These are phyloP conservation scores for Sphenodon punctatus DNA, from an alignment of 2,797 vertebrate genomes.

Conservation along the genomic window DNA sequence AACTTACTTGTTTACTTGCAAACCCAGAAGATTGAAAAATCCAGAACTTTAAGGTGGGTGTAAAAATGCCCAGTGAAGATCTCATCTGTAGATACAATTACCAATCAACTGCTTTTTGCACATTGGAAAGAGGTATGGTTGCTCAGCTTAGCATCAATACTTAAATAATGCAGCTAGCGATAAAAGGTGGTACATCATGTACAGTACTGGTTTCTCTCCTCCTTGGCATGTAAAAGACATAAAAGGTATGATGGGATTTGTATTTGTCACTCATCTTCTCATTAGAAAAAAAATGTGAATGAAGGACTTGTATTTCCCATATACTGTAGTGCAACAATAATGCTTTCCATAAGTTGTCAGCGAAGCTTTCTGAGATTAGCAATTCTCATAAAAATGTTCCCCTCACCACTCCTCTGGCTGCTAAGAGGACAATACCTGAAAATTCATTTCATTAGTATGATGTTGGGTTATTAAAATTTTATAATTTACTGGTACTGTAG, in stretches of 20 bases:
- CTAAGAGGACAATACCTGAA: not conserved
- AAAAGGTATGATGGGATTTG: not conserved
- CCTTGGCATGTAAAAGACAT: not conserved
- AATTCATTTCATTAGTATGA: not conserved
- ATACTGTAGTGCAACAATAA: slow-evolving; percentile 30
- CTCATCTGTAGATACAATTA: not conserved
- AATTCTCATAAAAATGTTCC: slow-evolving; percentile 14
- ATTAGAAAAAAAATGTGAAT: slow-evolving; percentile 4
- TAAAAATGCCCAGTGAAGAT: not conserved
- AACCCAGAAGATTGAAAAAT: too few relatives aligned
- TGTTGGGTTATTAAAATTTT: not conserved
- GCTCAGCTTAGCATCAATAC: not conserved
- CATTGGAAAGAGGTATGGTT: not conserved
- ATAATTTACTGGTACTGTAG: not conserved
- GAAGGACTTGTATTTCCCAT: not conserved
- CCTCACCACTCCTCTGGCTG: slow-evolving; percentile 9
- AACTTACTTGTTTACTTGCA: too few relatives aligned
- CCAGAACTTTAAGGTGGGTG: too few relatives aligned
- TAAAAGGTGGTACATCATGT: not conserved
- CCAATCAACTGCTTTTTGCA: not conserved
- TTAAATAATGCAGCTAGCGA: not conserved
- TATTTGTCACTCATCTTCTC: not conserved
- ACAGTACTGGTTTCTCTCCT: not conserved
- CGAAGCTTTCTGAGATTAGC: slow-evolving; percentile 51
- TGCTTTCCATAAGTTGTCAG: slow-evolving; percentile 52